A percentile compares a stretch with the other conserved stretches of the same genome.
Evolutionary conservation across 2,888 invertebrate species (phyloP).

Genomic region (Leptopilina drosophilae): DNA sequence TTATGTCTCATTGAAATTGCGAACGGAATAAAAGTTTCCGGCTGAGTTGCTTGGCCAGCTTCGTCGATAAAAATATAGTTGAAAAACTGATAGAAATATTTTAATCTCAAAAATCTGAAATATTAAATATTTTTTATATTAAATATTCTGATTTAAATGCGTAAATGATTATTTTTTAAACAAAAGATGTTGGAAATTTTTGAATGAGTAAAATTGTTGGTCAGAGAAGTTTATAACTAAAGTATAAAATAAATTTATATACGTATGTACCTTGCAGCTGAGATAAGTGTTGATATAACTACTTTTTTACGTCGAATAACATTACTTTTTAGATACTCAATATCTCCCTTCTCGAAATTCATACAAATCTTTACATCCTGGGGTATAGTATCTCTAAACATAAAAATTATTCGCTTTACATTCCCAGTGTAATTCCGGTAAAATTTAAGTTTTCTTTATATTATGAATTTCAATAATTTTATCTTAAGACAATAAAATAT

Average conservation of each 20-base stretch:
- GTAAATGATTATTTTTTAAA: too few species aligned
- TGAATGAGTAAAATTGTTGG: too few species aligned
- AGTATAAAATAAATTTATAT: too few species aligned
- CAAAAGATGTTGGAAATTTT: too few species aligned
- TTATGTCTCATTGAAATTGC: conserved; percentile 65
- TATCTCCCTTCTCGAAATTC: neutral
- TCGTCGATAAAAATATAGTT: conserved; percentile 87
- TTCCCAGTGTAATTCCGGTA: too few species aligned
- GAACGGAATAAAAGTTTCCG: conserved; percentile 82
- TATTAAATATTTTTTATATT: neutral
- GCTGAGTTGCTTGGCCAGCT: conserved; percentile 86
- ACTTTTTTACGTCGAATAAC: neutral
- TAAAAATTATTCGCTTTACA: too few species aligned
- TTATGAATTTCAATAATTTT: too few species aligned
- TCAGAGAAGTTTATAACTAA: too few species aligned
- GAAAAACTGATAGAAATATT: conserved; percentile 76
- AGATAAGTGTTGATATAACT: neutral
- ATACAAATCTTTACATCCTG: neutral
- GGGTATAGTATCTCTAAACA: neutral
- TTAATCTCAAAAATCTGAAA: conserved; percentile 53
- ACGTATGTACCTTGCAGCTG: neutral
- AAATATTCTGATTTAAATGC: too few species aligned
- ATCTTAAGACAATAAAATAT: too few species aligned
- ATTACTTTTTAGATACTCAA: neutral
- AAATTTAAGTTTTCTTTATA: too few species aligned